These are phyloP conservation scores for Ametastegia equiseti DNA, from an alignment of 2,888 invertebrate species.

Conservation along the genomic window DNA sequence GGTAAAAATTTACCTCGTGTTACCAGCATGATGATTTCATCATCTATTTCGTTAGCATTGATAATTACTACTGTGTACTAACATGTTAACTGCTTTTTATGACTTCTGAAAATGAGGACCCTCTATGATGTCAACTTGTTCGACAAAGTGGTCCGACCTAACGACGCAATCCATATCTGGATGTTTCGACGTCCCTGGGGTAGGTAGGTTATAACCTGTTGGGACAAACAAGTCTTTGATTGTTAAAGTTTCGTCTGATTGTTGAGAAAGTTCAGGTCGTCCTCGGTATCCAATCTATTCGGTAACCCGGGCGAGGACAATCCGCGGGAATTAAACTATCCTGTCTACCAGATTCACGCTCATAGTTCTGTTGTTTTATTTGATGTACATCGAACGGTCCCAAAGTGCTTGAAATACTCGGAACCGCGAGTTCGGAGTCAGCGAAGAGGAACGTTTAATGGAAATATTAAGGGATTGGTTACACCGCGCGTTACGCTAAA, in stretches of 20 bases:
- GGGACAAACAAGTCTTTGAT: slow-evolving; percentile 34
- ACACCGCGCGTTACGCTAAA: neutral
- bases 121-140: neutral
- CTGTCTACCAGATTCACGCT: slow-evolving; percentile 3
- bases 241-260: slow-evolving; percentile 24
- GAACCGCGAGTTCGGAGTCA: neutral
- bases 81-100: neutral
- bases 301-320: neutral
- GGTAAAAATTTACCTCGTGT: neutral
- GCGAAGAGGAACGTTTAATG: neutral
- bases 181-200: neutral
- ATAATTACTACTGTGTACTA: neutral
- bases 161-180: neutral
- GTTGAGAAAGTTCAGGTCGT: slow-evolving; percentile 12
- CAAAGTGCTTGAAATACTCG: neutral
- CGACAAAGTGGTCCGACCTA: neutral
- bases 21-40: neutral
- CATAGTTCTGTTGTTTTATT: slow-evolving; percentile 1
- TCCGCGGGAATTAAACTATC: slow-evolving; percentile 14
- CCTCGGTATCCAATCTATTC: slow-evolving; percentile 25
- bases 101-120: neutral
- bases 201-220: too few relatives aligned
- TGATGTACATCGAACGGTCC: neutral
- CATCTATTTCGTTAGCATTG: neutral
- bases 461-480: slow-evolving; percentile 5